Percentiles rank a stretch among this genome's conserved stretches.
Conservation (phyloP, 2,888 invertebrate genomes). For the Meghimatium bilineatum region DNA sequence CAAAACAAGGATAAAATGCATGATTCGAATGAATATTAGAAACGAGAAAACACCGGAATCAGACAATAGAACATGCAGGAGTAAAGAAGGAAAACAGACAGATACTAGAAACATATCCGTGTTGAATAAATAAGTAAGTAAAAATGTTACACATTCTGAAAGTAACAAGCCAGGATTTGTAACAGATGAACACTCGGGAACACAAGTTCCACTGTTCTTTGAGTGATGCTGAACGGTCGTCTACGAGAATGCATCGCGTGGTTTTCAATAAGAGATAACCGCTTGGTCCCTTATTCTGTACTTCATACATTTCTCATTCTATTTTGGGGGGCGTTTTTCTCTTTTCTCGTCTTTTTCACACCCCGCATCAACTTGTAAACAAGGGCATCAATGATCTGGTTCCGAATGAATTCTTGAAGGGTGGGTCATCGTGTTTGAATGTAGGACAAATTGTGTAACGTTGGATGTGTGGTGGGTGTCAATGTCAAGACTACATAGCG, state of each 20-base stretch:
- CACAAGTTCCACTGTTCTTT: constrained; percentile 26
- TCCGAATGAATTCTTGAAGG: no score
- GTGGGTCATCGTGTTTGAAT: no score
- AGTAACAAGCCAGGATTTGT: constrained; percentile 31
- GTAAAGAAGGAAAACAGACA: not conserved
- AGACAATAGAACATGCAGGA: not conserved
- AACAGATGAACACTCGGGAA: not conserved
- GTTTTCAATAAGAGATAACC: constrained; percentile 30
- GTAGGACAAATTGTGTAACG: not conserved
- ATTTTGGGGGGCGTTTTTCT: not conserved
- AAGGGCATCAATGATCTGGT: no score
- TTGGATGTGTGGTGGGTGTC: not conserved
- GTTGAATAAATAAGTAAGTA: constrained; percentile 14
- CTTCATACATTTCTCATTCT: constrained; percentile 5
- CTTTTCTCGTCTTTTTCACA: no score
- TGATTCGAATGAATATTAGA: no score
- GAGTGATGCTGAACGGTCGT: not conserved
- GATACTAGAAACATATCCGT: not conserved
- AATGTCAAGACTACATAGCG: not conserved
- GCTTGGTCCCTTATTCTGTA: not conserved
- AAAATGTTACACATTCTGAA: constrained; percentile 24
- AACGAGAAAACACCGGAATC: not conserved
- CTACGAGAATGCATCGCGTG: constrained; percentile 3
- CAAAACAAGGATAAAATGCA: no score
- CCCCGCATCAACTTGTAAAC: no score